Evolutionary conservation across 1,140 invertebrate species (phyloP).

Genomic region (Drosophila sturtevanti): DNA sequence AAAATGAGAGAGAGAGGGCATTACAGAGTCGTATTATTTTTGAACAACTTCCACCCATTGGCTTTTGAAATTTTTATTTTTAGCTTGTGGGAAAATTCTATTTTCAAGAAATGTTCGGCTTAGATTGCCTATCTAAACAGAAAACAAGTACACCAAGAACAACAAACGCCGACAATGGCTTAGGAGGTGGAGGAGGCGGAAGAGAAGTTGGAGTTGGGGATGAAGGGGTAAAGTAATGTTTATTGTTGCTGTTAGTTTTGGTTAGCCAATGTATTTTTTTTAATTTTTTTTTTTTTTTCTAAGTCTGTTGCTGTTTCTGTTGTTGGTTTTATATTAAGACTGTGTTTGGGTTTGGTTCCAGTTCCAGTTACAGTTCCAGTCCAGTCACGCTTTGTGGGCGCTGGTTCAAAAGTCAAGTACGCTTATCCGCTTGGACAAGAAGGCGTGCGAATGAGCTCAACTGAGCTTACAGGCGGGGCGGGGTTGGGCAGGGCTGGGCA

Average conservation of each 20-base stretch:
- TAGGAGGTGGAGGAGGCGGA: background rate
- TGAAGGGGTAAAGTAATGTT: slow-evolving; percentile 46
- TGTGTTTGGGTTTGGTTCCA: slow-evolving; percentile 48
- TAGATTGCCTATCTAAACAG: slow-evolving; percentile 71
- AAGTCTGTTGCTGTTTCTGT: too few species aligned
- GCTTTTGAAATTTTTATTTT: slow-evolving; percentile 62
- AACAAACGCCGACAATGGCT: slow-evolving; percentile 35
- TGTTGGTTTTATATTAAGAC: slow-evolving; percentile 68
- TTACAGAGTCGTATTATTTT: slow-evolving; percentile 29
- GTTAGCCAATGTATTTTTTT: slow-evolving; percentile 61
- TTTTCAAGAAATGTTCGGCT: slow-evolving; percentile 64
- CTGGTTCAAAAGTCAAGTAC: slow-evolving; percentile 80
- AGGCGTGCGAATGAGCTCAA: slow-evolving; percentile 74
- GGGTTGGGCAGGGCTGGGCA: background rate
- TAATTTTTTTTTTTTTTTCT: slow-evolving; percentile 37
- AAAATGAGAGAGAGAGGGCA: slow-evolving; percentile 31
- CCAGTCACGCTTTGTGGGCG: slow-evolving; percentile 78
- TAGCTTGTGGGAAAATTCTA: slow-evolving; percentile 80
- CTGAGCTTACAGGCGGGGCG: background rate
- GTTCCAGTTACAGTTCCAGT: slow-evolving; percentile 54
- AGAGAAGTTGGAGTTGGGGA: background rate
- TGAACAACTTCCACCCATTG: background rate
- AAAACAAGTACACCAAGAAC: slow-evolving; percentile 59
- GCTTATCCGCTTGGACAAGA: slow-evolving; percentile 53
- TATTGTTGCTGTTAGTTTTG: slow-evolving; percentile 75